phyloP scores from a whole-genome alignment of 2,888 invertebrate genomes.

The Tetheella fluctuosa region DNA sequence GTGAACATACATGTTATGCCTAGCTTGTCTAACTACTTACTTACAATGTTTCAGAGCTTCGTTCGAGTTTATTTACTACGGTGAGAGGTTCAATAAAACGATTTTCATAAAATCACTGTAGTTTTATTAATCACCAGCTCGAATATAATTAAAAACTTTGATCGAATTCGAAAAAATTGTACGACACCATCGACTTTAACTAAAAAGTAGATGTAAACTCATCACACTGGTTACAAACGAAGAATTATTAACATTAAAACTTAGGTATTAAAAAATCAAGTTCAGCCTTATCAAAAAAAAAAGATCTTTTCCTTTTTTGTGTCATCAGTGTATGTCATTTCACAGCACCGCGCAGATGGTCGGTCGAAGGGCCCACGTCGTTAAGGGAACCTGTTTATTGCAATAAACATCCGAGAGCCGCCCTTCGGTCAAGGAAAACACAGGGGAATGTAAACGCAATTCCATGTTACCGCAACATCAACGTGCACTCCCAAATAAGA shows the following conservation, averaged over 20 bases:
- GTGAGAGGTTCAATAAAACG: slow-evolving; percentile 49
- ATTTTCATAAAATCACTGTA: slow-evolving; percentile 67
- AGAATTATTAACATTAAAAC: slow-evolving; percentile 75
- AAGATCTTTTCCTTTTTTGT: slow-evolving; percentile 78
- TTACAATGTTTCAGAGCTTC: not conserved
- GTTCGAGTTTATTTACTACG: not conserved
- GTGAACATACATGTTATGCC: not conserved
- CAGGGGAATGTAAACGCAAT: slow-evolving; percentile 77
- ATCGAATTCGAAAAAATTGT: slow-evolving; percentile 79
- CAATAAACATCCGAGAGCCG: slow-evolving; percentile 75
- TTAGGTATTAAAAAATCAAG: slow-evolving; percentile 77
- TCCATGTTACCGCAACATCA: slow-evolving; percentile 50
- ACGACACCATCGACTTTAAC: slow-evolving; percentile 66
- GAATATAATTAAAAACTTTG: slow-evolving; percentile 76
- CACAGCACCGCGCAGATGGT: slow-evolving; percentile 65
- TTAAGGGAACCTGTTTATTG: slow-evolving; percentile 63
- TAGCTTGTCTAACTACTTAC: not conserved
- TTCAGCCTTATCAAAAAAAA: slow-evolving; percentile 83
- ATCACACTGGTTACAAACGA: slow-evolving; percentile 75
- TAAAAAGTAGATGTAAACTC: slow-evolving; percentile 67
- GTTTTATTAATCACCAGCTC: slow-evolving; percentile 78
- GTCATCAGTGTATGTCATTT: slow-evolving; percentile 57
- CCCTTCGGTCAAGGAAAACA: slow-evolving; percentile 76
- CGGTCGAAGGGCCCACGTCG: slow-evolving; percentile 73
- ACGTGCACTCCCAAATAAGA: slow-evolving; percentile 59